Evolutionary conservation across 2,888 invertebrate species (phyloP).

Genomic region (Pseudococcus longispinus): DNA sequence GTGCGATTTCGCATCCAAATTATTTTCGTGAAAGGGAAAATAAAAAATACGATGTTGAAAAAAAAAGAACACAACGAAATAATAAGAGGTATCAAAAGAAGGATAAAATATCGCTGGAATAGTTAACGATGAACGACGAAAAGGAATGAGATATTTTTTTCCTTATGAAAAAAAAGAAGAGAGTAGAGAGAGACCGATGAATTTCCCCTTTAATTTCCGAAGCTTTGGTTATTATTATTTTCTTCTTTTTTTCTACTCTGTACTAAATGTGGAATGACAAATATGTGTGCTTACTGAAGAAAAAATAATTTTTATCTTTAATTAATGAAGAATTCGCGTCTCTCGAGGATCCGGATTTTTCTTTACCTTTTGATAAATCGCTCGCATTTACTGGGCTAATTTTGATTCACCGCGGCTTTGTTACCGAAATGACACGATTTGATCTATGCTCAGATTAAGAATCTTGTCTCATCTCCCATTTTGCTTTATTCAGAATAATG

Average conservation of each 20-base stretch:
- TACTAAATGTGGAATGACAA: constrained; percentile 47
- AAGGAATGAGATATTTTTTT: constrained; percentile 37
- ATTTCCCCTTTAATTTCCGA: constrained; percentile 41
- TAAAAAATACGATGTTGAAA: not conserved
- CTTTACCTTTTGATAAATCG: not conserved
- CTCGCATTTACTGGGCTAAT: constrained; percentile 17
- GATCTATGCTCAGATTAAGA: not conserved
- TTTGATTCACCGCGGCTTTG: not conserved
- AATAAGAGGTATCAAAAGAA: constrained; percentile 47
- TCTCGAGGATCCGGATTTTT: not conserved
- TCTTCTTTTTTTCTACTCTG: not conserved
- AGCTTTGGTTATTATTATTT: constrained; percentile 39
- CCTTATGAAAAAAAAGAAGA: not conserved
- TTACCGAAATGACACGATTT: not conserved
- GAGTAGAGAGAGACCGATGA: not conserved
- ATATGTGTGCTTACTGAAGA: constrained; percentile 48
- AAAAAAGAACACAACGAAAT: constrained; percentile 37
- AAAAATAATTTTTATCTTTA: constrained; percentile 11
- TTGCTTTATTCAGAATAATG: not conserved
- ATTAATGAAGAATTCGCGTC: constrained; percentile 12
- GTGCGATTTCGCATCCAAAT: constrained; percentile 42
- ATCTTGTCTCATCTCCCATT: no score
- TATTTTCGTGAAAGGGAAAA: constrained; percentile 42
- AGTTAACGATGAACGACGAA: constrained; percentile 29
- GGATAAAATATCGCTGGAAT: constrained; percentile 25